Base-by-base conservation (phyloP, 1,140 invertebrate species). In the Fragariocoptes setiger region DNA sequence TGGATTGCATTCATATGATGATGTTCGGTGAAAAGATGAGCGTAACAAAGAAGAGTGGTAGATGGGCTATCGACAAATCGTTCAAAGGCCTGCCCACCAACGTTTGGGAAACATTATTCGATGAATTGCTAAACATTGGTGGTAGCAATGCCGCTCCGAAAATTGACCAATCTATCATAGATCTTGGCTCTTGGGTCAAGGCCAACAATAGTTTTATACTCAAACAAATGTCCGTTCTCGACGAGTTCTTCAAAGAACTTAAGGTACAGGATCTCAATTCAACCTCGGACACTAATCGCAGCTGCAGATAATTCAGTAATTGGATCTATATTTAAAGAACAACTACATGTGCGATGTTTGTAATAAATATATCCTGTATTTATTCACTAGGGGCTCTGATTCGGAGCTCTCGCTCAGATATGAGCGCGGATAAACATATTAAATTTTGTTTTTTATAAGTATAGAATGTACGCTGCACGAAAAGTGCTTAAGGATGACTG, bases 1-100 rank as follows among this genome's bases (percentile, higher is more conserved):
- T 74, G 42, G 75, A 74, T 17, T 75, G 76, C 18, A 71, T 79
- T 44, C 74, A 85, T 59, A 72, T 75, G 37, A 58, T 86, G 44
- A 55, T 83, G 17, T 78, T 82, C 59, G 74, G 74, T 19, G 70
- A 71, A 51, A 85, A 85, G 53, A 83, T 86, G 71, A 71, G 76
- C 48, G 65, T 76, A 22, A 68, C 71, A 52, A 62, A 61, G 39
- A 57, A 64, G 42, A 66, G 65, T 14, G 42, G 47, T 21, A 54
- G 53, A 52, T 49, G 50, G 42, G 48, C 47, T 13, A 57, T 52
- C 8, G 44, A 42, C 4, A 51, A 40, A 40, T 38, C 41, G 15
- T 35, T 49, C 3, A 43, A 39, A 43, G 20, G 42, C 5, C 18
- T 8, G 17, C 15, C 19, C 13, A 19, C 19, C 13, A 36, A n/a